Evolutionary conservation across 37 sponge, comb jelly and placozoan genomes (phyloP).

Genomic region (Amphimedon queenslandica): DNA sequence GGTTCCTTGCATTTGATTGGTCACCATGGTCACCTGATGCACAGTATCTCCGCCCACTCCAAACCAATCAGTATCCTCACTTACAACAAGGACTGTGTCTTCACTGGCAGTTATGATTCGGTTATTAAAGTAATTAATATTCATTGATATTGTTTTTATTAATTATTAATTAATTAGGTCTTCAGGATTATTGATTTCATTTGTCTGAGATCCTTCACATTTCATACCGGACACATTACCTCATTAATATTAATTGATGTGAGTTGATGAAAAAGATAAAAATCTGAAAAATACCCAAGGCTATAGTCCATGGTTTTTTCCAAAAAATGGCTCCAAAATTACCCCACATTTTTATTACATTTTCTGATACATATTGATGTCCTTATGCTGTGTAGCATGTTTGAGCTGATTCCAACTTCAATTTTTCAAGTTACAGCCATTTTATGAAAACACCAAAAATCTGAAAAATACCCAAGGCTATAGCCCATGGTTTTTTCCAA

Average conservation of each 20-base stretch:
- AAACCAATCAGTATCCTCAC: slow-evolving; percentile 52
- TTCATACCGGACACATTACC: slow-evolving; percentile 1
- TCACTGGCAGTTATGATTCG: slow-evolving; percentile 56
- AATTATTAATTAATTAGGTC: not conserved
- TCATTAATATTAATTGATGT: not conserved
- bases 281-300: too few species aligned
- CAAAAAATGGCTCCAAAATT: too few species aligned
- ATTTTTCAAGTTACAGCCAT: too few species aligned
- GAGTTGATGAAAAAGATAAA: not conserved
- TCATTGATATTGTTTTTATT: not conserved
- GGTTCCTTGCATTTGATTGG: slow-evolving; percentile 48
- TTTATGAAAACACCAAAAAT: too few species aligned
- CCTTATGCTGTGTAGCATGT: too few species aligned
- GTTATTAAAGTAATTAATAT: slow-evolving; percentile 36
- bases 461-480: too few species aligned
- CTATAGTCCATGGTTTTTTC: too few species aligned
- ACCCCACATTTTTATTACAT: too few species aligned
- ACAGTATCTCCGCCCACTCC: slow-evolving; percentile 36
- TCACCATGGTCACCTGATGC: slow-evolving; percentile 15
- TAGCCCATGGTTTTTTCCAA: too few species aligned
- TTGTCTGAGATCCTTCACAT: not conserved
- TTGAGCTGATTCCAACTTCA: too few species aligned
- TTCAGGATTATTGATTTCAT: not conserved
- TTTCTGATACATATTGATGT: too few species aligned
- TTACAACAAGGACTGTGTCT: slow-evolving; percentile 15